Base-by-base conservation (phyloP, 1,140 invertebrate species). In the Caerostris extrusa region DNA sequence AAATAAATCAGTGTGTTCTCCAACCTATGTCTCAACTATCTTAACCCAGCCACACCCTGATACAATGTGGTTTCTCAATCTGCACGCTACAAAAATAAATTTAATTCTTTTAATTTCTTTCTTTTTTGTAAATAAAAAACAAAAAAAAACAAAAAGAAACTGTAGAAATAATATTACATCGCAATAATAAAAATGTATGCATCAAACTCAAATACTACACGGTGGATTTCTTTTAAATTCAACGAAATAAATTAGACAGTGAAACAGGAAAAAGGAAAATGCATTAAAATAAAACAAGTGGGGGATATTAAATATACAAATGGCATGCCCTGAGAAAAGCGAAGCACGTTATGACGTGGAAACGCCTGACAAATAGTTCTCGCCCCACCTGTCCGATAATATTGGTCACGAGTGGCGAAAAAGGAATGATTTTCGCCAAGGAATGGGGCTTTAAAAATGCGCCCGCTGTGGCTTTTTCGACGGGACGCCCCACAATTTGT, bases 401-500 rank as follows among this genome's bases (percentile, higher is more conserved):
- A 92, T 69, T 69, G 60, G 91, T 92, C 77, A 92, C 81, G 91
- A 85, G 55, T 60, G 53, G 34, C 5, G 53, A 53, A 69, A 82
- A 91, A 91, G 82, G 34, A 77, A 82, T 82, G 60, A 50, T 82
- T 61, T 90, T 82, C 57, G 19, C 57, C 71, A 55, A 60, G 60
- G 57, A 83, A 56, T 56, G 14, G 34, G 81, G 90, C 17, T 58
- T 91, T 91, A 56, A 91, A 88, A 91, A 91, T 91, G 90, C 90
- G 56, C 77, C 90, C 60, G 7, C 71, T 53, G 90, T 91, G 67
- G 77, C 90, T 91, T 91, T 82, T 91, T 82, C 77, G 77, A 10
- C 19, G 19, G 57, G 34, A 34, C n/a, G 34, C 55, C 77, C 90
- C 17, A 61, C 90, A 77, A 91, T 91, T 91, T 91, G 90, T 91